Conservation (phyloP, 2,797 vertebrate species). For the Pempheris klunzingeri region DNA sequence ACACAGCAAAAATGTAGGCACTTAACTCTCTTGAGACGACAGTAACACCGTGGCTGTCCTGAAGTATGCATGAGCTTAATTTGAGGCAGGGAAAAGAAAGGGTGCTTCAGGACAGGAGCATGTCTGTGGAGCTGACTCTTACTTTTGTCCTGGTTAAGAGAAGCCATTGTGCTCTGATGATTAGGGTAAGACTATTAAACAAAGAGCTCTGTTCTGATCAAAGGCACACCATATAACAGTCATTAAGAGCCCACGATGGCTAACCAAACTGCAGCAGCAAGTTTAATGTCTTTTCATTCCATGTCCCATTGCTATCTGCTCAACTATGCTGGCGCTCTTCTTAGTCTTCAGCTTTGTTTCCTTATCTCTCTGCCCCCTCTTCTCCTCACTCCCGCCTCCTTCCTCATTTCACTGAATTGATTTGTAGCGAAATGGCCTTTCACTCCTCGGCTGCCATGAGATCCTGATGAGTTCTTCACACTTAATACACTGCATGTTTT, state of each 20-base stretch:
- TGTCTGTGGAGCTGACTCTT: slow-evolving; percentile 26
- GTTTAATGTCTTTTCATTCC: slow-evolving; percentile 34
- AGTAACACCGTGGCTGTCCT: slow-evolving; percentile 14
- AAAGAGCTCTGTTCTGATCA: slow-evolving; percentile 59
- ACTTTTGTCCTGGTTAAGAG: slow-evolving; percentile 46
- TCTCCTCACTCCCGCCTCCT: slow-evolving; percentile 25
- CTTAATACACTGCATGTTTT: slow-evolving; percentile 59
- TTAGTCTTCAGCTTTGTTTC: slow-evolving; percentile 15
- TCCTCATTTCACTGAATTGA: slow-evolving; percentile 51
- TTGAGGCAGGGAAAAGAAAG: slow-evolving; percentile 34
- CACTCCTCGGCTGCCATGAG: slow-evolving; percentile 40
- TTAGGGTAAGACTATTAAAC: slow-evolving; percentile 63
- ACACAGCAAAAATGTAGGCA: slow-evolving; percentile 38
- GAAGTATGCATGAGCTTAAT: slow-evolving; percentile 48
- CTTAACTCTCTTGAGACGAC: slow-evolving; percentile 44
- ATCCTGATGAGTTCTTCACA: slow-evolving; percentile 56
- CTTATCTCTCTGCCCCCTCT: slow-evolving; percentile 37
- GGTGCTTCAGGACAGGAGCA: slow-evolving; percentile 48
- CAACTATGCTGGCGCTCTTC: slow-evolving; percentile 1
- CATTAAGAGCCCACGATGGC: slow-evolving; percentile 48
- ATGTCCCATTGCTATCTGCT: slow-evolving; percentile 32
- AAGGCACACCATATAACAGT: slow-evolving; percentile 46
- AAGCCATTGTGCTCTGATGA: slow-evolving; percentile 64
- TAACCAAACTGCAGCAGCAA: slow-evolving; percentile 42
- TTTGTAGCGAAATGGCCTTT: slow-evolving; percentile 60